A percentile compares a stretch with the other conserved stretches of the same genome.
Conservation (phyloP, 2,113 vertebrate genomes). For the Myocastor coypus region DNA sequence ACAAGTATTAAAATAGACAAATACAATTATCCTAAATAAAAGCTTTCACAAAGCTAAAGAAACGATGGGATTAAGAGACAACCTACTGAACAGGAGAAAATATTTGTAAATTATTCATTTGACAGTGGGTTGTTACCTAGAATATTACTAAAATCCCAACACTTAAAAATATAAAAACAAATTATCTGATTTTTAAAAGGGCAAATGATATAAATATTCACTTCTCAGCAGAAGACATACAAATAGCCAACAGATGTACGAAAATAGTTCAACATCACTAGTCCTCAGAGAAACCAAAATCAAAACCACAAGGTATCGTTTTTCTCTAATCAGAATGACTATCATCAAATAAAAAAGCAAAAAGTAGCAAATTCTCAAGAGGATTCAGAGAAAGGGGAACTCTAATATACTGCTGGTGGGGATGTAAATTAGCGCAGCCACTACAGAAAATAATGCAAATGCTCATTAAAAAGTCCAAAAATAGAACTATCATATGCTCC, state of each 20-base stretch:
- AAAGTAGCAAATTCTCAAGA: not conserved
- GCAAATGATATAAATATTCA: not conserved
- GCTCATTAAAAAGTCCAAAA: not conserved
- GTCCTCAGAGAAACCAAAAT: not conserved
- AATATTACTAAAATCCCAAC: not conserved
- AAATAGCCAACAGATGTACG: not conserved
- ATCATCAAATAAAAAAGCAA: not conserved
- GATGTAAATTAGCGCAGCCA: not conserved
- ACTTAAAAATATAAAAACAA: not conserved
- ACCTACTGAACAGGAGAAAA: not conserved
- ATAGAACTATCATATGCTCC: not conserved
- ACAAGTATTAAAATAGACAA: not conserved
- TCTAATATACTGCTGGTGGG: not conserved
- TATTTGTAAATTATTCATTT: not conserved
- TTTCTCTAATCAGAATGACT: not conserved
- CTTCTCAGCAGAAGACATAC: not conserved
- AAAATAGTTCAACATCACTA: not conserved
- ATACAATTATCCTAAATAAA: not conserved
- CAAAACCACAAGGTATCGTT: not conserved
- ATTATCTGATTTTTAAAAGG: not conserved
- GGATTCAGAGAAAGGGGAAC: not conserved
- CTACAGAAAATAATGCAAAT: not conserved
- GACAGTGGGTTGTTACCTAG: not conserved
- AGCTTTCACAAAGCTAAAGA: not conserved
- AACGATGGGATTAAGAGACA: not conserved